Conservation (phyloP, 2,888 invertebrate species). For the Tetragonula carbonaria region DNA sequence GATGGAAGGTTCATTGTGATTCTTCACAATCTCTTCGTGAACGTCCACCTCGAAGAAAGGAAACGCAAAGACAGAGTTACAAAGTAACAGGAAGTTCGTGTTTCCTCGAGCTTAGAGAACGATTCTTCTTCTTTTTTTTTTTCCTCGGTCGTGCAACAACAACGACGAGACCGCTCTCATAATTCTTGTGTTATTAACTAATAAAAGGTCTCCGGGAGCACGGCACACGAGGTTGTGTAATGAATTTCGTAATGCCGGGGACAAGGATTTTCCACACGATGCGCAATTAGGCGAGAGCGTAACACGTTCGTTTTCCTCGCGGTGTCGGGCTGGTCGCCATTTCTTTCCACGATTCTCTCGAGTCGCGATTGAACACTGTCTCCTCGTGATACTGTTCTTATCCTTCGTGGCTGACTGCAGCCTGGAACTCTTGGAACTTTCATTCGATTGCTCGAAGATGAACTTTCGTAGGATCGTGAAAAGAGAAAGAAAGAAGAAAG, state of each 20-base stretch:
- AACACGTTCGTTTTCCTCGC: slow-evolving; percentile 25
- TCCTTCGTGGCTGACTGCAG: too few relatives aligned
- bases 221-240: slow-evolving; percentile 27
- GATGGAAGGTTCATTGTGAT: too few relatives aligned
- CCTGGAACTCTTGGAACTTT: too few relatives aligned
- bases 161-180: slow-evolving; percentile 15
- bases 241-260: slow-evolving; percentile 30
- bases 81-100: not conserved
- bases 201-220: slow-evolving; percentile 30
- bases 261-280: slow-evolving; percentile 24
- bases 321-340: not conserved
- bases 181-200: slow-evolving; percentile 47
- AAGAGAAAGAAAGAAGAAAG: too few relatives aligned
- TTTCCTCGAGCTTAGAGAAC: not conserved
- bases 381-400: too few relatives aligned
- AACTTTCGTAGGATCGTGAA: too few relatives aligned
- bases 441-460: too few relatives aligned
- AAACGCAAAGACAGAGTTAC: not conserved
- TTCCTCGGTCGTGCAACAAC: not conserved
- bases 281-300: slow-evolving; percentile 45
- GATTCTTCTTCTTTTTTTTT: not conserved
- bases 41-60: not conserved
- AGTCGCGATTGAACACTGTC: not conserved
- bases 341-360: not conserved
- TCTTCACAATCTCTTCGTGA: too few relatives aligned